These are phyloP conservation scores for Clupea harengus DNA, from an alignment of 2,113 vertebrate genomes.

Conservation along the genomic window DNA sequence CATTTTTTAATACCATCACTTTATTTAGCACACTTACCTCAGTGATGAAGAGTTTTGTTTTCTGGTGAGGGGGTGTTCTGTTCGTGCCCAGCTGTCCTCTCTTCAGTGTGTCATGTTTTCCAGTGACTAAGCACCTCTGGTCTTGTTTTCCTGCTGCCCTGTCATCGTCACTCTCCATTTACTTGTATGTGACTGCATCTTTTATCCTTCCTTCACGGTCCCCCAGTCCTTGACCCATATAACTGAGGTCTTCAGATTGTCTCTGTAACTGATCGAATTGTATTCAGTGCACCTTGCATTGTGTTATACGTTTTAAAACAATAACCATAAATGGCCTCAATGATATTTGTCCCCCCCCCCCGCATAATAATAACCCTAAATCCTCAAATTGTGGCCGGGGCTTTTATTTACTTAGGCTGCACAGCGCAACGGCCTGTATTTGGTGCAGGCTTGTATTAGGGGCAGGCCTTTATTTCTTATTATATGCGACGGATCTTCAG, in stretches of 20 bases:
- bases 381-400: no score
- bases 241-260: no score
- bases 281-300: no score
- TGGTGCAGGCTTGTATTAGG: no score
- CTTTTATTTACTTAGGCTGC: no score
- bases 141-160: not conserved
- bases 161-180: not conserved
- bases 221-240: not conserved
- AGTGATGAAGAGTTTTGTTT: slow-evolving; percentile 50
- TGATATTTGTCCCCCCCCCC: not conserved
- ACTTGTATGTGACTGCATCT: not conserved
- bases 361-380: no score
- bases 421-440: no score
- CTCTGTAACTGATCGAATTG: no score
- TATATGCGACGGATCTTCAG: no score
- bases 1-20: slow-evolving; percentile 24
- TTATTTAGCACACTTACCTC: slow-evolving; percentile 48
- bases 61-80: slow-evolving; percentile 36
- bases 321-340: not conserved
- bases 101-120: slow-evolving; percentile 58
- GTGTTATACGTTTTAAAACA: not conserved
- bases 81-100: slow-evolving; percentile 41
- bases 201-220: not conserved
- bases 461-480: no score
- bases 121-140: slow-evolving; percentile 56